Base-by-base conservation (phyloP, 2,797 vertebrate genomes). In the Hippocampus kuda region DNA sequence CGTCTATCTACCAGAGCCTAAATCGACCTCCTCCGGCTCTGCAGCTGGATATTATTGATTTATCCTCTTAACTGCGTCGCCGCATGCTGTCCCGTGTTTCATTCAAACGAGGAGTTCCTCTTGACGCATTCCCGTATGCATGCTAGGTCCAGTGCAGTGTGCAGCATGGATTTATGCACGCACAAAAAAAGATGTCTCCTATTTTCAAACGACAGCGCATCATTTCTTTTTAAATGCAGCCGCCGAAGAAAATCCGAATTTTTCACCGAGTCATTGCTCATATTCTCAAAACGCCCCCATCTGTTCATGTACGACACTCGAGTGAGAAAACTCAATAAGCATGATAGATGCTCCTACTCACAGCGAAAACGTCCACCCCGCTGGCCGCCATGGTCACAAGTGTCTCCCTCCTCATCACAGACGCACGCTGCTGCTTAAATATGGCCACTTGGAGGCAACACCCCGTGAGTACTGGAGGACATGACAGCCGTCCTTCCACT, bases 401-500 rank as follows among this genome's bases (percentile, higher is more conserved):
- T 57, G 80, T 59, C 68, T 63, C 44, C 13, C 67, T 68, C 65
- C 78, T 78, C 69, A 63, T 44, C 65, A 20, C 89, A 71, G 72
- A 71, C 86, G 85, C 84, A 82, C 84, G 42, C 41, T 48, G 24
- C 62, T 24, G 12, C 90, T 89, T 86, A 92, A 93, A 92, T 91
- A 92, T 92, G 92, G 91, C 92, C 90, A 88, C 94, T 93, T 87
- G 89, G 89, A 91, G 91, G 92, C 89, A 89, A 92, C 93, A 89
- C 93, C 93, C 90, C 90, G 89, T 86, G 79, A 22, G 66, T 85
- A 85, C 74, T 76, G 85, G 86, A 88, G 88, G 85, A 77, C 70
- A 79, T 75, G 76, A 72, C 82, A 65, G 65, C 27, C 48, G 1
- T 34, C 24, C 13, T 49, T 68, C 44, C 26, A 10, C 54, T 61